A percentile compares a stretch with the other conserved stretches of the same genome.
Evolutionary conservation across 1,140 invertebrate species (phyloP).

Genomic region (Drosophila willistoni): DNA sequence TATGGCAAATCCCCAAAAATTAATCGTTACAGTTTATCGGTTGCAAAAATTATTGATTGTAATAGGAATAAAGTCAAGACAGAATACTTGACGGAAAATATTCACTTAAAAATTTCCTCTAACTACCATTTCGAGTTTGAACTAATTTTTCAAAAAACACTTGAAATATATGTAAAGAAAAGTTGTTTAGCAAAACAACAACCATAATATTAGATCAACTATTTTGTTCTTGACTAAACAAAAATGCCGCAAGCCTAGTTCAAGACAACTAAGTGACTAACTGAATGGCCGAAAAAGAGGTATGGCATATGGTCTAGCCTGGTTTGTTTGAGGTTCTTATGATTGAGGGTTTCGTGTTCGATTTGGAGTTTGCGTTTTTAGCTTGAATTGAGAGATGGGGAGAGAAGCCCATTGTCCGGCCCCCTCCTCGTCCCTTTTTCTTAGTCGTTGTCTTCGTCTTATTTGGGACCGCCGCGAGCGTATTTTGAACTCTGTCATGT

Average conservation of each 20-base stretch:
- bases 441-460: neutral
- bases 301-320: neutral
- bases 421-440: neutral
- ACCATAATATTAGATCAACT: neutral
- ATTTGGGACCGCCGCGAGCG: constrained; percentile 13
- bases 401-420: neutral
- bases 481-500: constrained; percentile 39
- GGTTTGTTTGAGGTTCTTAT: constrained; percentile 1
- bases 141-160: too few relatives aligned
- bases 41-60: too few relatives aligned
- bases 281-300: neutral
- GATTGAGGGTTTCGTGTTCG: constrained; percentile 9
- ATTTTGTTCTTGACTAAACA: neutral
- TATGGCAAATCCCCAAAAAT: too few relatives aligned
- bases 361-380: constrained; percentile 6
- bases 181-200: too few relatives aligned
- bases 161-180: too few relatives aligned
- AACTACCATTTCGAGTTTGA: too few relatives aligned
- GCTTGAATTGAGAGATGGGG: neutral
- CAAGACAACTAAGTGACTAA: neutral
- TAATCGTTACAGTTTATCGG: too few relatives aligned
- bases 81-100: too few relatives aligned
- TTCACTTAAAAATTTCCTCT: too few relatives aligned
- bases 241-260: neutral
- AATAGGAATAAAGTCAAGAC: too few relatives aligned